These are phyloP conservation scores for Siderastrea radians DNA, from an alignment of 92 coral and sea anemone genomes.

Conservation along the genomic window DNA sequence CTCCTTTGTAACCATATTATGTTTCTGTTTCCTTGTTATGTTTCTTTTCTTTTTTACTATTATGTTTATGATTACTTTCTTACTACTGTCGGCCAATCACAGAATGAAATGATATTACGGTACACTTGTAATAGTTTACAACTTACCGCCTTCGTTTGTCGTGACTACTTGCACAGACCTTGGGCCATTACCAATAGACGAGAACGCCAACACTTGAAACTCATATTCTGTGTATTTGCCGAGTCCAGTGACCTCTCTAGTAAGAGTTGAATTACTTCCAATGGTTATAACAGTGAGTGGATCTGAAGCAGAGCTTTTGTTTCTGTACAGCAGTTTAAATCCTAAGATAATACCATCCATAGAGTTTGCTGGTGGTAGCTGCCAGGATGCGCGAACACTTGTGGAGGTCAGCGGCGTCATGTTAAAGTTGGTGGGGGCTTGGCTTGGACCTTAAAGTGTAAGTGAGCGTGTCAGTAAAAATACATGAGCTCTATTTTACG, in stretches of 20 bases:
- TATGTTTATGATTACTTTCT: neutral
- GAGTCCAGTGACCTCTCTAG: conserved; percentile 6
- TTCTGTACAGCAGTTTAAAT: conserved; percentile 24
- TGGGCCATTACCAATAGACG: conserved; percentile 44
- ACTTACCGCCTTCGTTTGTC: conserved; percentile 10
- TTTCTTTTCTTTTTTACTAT: no score
- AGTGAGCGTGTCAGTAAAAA: neutral
- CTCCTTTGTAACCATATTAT: no score
- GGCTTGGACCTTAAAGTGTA: conserved; percentile 33
- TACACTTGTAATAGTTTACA: neutral
- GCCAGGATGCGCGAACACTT: conserved; percentile 18
- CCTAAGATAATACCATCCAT: neutral
- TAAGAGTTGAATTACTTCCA: neutral
- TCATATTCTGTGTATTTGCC: conserved; percentile 12
- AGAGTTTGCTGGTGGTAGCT: conserved; percentile 28
- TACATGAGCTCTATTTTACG: neutral
- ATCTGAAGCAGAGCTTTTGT: neutral
- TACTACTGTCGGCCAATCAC: no score
- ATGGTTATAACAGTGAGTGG: neutral
- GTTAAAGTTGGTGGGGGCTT: neutral
- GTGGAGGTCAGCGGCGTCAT: conserved; percentile 11
- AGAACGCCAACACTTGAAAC: conserved; percentile 50
- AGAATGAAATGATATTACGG: neutral
- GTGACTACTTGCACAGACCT: conserved; percentile 3
- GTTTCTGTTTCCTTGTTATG: no score